Conservation (phyloP, 92 coral and sea anemone species). For the Nematostella vectensis region DNA sequence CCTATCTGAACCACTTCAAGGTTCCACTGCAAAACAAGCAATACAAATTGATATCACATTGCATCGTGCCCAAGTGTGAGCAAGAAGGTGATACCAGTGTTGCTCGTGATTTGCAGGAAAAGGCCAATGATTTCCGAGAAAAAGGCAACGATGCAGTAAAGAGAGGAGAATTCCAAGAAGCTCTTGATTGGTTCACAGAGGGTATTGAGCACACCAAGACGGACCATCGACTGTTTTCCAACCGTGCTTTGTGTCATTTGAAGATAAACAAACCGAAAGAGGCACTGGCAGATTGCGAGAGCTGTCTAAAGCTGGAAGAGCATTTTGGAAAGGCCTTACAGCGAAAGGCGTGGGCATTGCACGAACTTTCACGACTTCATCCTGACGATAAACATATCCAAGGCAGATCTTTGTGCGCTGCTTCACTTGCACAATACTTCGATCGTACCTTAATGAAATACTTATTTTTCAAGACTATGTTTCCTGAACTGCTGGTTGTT, state of each 20-base stretch:
- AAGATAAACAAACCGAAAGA: conserved; percentile 35
- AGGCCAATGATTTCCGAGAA: conserved; percentile 35
- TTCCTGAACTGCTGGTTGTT: conserved; percentile 10
- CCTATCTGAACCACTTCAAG: conserved; percentile 25
- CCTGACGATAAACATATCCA: neutral
- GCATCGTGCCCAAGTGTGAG: conserved; percentile 27
- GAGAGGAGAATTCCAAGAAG: conserved; percentile 21
- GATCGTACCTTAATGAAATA: conserved; percentile 21
- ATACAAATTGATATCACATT: conserved; percentile 45
- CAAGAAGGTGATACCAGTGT: neutral
- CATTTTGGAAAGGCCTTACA: conserved; percentile 41
- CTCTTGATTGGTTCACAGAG: conserved; percentile 28
- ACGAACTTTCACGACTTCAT: conserved; percentile 4
- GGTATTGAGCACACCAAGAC: conserved; percentile 20
- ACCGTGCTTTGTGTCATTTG: conserved; percentile 62
- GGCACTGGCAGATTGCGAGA: conserved; percentile 60
- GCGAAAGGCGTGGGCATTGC: conserved; percentile 78
- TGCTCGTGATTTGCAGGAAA: neutral
- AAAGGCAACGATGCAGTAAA: conserved; percentile 56
- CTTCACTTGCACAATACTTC: conserved; percentile 40
- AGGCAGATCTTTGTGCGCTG: conserved; percentile 25
- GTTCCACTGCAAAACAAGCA: conserved; percentile 40
- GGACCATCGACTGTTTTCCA: conserved; percentile 36
- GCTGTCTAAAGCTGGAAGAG: conserved; percentile 37
- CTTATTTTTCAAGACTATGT: conserved; percentile 19